Conservation (phyloP, 2,888 invertebrate species). For the Dicyrtoma fusca region DNA sequence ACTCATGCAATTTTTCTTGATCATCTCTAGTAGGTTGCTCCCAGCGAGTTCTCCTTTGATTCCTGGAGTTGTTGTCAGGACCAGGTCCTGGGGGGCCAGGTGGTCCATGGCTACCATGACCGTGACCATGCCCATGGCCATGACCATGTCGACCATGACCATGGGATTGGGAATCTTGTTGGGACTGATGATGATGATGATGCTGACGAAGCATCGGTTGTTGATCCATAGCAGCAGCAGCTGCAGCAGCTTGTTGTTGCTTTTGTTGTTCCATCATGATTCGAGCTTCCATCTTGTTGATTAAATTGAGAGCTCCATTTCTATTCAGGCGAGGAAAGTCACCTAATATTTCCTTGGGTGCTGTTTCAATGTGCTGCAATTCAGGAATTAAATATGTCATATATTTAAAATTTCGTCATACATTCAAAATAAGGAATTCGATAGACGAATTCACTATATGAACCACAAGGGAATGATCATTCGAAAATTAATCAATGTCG, state of each 20-base stretch:
- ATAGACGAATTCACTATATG: conserved; percentile 4
- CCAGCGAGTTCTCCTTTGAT: conserved; percentile 48
- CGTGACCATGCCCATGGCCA: conserved; percentile 3
- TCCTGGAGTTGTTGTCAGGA: not conserved
- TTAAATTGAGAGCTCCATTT: conserved; percentile 69
- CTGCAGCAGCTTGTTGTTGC: conserved; percentile 7
- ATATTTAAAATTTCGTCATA: too few relatives aligned
- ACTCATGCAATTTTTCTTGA: conserved; percentile 54
- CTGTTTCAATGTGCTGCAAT: conserved; percentile 79
- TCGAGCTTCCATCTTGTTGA: conserved; percentile 49
- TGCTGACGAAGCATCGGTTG: conserved; percentile 27
- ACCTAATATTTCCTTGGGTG: conserved; percentile 88
- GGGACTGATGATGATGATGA: conserved; percentile 34
- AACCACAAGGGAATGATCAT: not conserved
- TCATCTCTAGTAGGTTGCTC: conserved; percentile 54
- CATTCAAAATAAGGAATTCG: not conserved
- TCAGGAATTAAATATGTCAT: not conserved
- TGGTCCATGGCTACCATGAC: not conserved
- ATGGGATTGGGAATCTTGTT: conserved; percentile 11
- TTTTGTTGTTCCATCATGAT: conserved; percentile 10
- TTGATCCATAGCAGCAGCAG: conserved; percentile 9
- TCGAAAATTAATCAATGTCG: not conserved
- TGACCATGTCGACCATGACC: conserved; percentile 29
- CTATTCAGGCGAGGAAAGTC: conserved; percentile 82
- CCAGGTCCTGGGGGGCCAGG: too few relatives aligned